Base-by-base conservation (phyloP, 2,797 vertebrate genomes). In the Numenius phaeopus region DNA sequence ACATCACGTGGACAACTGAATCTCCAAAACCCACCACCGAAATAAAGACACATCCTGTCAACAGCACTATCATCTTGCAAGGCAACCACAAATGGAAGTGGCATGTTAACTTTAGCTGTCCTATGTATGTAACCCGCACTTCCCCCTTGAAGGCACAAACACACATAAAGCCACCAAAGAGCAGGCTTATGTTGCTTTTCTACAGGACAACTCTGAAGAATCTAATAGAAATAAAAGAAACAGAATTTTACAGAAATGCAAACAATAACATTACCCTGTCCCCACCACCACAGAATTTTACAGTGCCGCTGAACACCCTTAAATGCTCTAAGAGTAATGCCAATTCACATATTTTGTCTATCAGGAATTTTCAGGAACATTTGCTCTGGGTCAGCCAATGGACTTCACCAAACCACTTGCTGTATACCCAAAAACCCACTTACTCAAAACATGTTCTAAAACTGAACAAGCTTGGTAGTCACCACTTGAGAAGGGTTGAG, bases 31-130 rank as follows among this genome's bases (percentile, higher is more conserved):
- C 47, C 71, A 75, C 40, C 15, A 2, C 71, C 0, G 0, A 90
- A 87, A 85, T 61, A 93, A 79, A 94, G 66, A 91, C 58, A 69
- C 57, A 89, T 96, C 93, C 95, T 96, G 93, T 91, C 78, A 94
- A 83, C 88, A 94, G 75, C 44, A 19, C 71, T 77, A 57, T 92
- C 75, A 49, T 59, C 92, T 69, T 57, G 49, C 78, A 93, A 57
- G 71, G 47, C 40, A 90, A 49, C 81, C 81, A 77, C 90, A 94
- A 85, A 81, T 81, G 89, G 49, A 96, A 94, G 93, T 29, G 65
- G 64, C 42, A 67, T 34, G 19, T 90, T 76, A 89, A 62, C 80
- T 91, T 78, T 9, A 71, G 67, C 46, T 9, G 24, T 79, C 75
- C 62, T 85, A 14, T 23, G 23, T 30, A 32, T 1, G 4, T 26